Evolutionary conservation across 2,797 vertebrate species (phyloP).

Genomic region (Sebastes matsubarae): DNA sequence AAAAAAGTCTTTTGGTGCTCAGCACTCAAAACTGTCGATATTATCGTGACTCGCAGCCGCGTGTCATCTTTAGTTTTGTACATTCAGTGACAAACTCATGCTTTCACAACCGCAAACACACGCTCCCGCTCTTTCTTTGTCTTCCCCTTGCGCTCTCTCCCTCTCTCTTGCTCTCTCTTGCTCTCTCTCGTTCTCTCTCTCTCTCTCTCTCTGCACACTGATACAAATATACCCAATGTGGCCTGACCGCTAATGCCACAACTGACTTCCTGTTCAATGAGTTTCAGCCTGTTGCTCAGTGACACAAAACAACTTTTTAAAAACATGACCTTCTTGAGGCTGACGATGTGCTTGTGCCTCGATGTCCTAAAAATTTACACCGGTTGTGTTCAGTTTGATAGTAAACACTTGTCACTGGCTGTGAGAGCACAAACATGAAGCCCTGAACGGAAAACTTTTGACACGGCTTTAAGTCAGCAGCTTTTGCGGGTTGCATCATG

Average conservation of each 20-base stretch:
- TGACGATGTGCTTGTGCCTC: background rate
- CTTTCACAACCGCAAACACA: constrained; percentile 49
- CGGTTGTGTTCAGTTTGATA: background rate
- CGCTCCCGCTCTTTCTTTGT: constrained; percentile 56
- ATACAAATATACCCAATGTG: constrained; percentile 79
- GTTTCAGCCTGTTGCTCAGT: constrained; percentile 69
- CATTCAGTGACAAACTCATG: constrained; percentile 13
- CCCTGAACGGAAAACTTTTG: constrained; percentile 45
- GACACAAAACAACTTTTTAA: constrained; percentile 65
- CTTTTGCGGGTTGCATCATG: constrained; percentile 56
- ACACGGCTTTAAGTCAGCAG: constrained; percentile 31
- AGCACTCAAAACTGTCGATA: constrained; percentile 12
- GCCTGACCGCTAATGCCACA: constrained; percentile 83
- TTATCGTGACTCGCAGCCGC: background rate
- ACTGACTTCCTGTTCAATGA: constrained; percentile 85
- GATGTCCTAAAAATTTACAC: constrained; percentile 7
- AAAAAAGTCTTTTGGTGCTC: background rate
- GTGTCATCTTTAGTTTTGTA: background rate
- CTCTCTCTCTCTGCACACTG: constrained; percentile 59
- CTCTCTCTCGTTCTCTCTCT: constrained; percentile 40
- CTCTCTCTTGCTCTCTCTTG: constrained; percentile 15
- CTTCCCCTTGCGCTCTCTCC: constrained; percentile 20
- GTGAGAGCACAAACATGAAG: background rate
- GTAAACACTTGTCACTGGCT: constrained; percentile 1
- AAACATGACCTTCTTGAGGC: constrained; percentile 55